Base-by-base conservation (phyloP, 2,113 vertebrate genomes). In the Dasyornis broadbenti region DNA sequence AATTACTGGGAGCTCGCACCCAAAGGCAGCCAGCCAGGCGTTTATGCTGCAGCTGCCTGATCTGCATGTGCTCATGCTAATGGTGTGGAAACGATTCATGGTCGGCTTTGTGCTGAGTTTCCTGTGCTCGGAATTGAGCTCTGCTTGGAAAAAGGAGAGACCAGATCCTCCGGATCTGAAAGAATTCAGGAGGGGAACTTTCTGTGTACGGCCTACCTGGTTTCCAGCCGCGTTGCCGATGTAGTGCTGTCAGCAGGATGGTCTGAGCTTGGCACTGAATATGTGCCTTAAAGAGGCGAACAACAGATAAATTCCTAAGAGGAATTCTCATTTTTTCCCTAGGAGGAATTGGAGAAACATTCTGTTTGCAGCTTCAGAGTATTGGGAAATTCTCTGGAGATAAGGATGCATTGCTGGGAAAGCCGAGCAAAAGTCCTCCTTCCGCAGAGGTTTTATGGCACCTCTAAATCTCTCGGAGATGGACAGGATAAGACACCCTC, bases 41-140 rank as follows among this genome's bases (percentile, higher is more conserved):
- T 19, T 68, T 1, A 0, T 59, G 72, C 72, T 13, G 89, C 96
- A 95, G 95, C 96, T 96, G 95, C 95, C 92, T 66, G 87, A 75
- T 64, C 80, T 77, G 89, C 84, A 37, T 61, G 75, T 13, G 3
- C 90, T 71, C 70, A 13, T 59, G 85, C 65, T 59, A 76, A 64
- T 89, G 24, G 27, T 23, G 84, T 75, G 93, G 78, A 47, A 85
- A 22, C 23, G 7, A 57, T 65, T 40, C 76, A 2, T 0, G 84
- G n/a, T 2, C 2, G 15, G 30, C 65, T 96, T 93, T 88, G 87
- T 72, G 13, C 78, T 3, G 10, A 7, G 82, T 1, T 82, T 90
- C 85, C 92, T 76, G 85, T 24, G 13, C 66, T 68, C 92, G 77
- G 54, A 61, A 65, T 31, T 5, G 59, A 89, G 92, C 83, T 86